Percentiles rank a stretch among this genome's conserved stretches.
These are phyloP conservation scores for Monochamus saltuarius DNA, from an alignment of 1,140 invertebrate species.

Conservation along the genomic window DNA sequence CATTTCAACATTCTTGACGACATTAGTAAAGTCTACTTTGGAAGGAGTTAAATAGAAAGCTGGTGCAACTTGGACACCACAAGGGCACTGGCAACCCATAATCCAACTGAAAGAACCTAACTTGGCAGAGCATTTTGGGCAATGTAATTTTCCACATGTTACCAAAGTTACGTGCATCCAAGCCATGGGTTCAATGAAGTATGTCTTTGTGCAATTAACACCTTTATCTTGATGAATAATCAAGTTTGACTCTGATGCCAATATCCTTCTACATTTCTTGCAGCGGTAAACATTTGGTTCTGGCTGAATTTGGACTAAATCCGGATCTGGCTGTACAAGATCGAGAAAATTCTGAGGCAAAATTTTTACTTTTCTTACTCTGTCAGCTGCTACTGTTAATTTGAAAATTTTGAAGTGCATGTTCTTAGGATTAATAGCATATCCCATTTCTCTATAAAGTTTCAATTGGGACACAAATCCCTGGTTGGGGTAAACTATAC, in stretches of 20 bases:
- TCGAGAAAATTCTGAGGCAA: constrained; percentile 74
- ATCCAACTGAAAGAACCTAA: constrained; percentile 84
- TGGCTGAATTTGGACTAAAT: constrained; percentile 70
- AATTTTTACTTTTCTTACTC: constrained; percentile 76
- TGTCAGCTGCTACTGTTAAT: constrained; percentile 75
- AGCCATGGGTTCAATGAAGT: constrained; percentile 77
- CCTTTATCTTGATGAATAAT: constrained; percentile 62
- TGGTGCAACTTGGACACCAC: constrained; percentile 79
- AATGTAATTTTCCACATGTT: constrained; percentile 76
- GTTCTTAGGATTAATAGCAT: constrained; percentile 66
- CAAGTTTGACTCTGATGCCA: constrained; percentile 76
- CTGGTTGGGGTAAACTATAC: constrained; percentile 40
- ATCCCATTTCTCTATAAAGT: constrained; percentile 76
- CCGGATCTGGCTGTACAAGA: constrained; percentile 77
- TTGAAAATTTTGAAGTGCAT: constrained; percentile 76
- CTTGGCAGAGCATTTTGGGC: constrained; percentile 78
- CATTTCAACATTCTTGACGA: constrained; percentile 82
- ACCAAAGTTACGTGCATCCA: constrained; percentile 78
- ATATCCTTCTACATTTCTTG: constrained; percentile 73
- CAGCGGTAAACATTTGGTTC: constrained; percentile 81
- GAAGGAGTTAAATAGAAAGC: constrained; percentile 84
- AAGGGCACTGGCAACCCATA: constrained; percentile 80
- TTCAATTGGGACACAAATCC: constrained; percentile 74
- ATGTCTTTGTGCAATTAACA: constrained; percentile 66
- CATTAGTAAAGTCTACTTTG: constrained; percentile 82